phyloP scores from a whole-genome alignment of 1,140 invertebrate species.

The Arctopsyche grandis region DNA sequence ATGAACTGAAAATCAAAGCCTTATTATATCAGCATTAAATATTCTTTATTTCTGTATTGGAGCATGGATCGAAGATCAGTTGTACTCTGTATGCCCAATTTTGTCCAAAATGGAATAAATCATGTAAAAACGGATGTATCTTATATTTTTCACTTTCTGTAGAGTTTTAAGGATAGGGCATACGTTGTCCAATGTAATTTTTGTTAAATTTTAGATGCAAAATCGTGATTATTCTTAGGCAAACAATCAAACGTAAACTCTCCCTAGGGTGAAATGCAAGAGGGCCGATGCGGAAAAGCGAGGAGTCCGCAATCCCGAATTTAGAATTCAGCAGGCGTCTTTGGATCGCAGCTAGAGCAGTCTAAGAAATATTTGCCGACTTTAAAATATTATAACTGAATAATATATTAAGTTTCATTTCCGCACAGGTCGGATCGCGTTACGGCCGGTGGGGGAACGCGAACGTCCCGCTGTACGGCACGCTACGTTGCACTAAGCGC shows the following conservation, averaged over 20 bases:
- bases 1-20: too few relatives aligned
- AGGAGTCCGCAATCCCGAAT: constrained; percentile 14
- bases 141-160: too few relatives aligned
- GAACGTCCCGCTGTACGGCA: constrained; percentile 46
- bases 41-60: too few relatives aligned
- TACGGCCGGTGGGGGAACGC: neutral
- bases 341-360: constrained; percentile 14
- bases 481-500: constrained; percentile 52
- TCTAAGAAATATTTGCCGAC: constrained; percentile 49
- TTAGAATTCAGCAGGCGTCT: constrained; percentile 33
- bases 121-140: too few relatives aligned
- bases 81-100: too few relatives aligned
- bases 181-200: too few relatives aligned
- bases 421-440: constrained; percentile 33
- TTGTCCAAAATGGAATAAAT: too few relatives aligned
- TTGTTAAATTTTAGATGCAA: too few relatives aligned
- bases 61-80: too few relatives aligned
- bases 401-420: constrained; percentile 53
- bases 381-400: constrained; percentile 53
- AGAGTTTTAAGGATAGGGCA: too few relatives aligned
- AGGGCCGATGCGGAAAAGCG: neutral
- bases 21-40: too few relatives aligned
- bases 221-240: neutral
- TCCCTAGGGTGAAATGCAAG: neutral
- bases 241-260: constrained; percentile 13